Conservation (phyloP, 2,113 vertebrate species). For the Syrrhaptes paradoxus region DNA sequence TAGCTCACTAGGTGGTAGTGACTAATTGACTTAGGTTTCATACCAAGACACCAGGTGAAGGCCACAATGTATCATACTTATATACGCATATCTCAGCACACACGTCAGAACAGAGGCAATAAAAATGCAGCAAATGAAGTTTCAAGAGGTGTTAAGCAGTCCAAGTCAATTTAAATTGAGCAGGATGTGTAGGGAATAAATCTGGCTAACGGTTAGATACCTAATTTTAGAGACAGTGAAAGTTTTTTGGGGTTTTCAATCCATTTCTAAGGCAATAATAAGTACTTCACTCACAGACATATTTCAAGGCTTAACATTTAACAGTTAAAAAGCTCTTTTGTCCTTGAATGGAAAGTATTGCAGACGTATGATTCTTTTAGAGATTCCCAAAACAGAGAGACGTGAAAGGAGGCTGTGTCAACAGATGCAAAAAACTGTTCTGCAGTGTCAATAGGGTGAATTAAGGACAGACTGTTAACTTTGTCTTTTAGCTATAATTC, state of each 20-base stretch:
- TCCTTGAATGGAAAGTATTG: neutral
- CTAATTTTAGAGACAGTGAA: neutral
- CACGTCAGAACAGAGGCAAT: neutral
- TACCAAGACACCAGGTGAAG: neutral
- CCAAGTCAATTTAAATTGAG: neutral
- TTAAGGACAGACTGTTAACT: neutral
- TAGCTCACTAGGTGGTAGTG: neutral
- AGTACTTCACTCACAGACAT: neutral
- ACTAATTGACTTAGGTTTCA: neutral
- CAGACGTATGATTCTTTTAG: neutral
- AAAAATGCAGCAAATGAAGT: neutral
- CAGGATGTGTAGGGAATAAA: neutral
- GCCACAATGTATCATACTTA: neutral
- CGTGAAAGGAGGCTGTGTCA: neutral
- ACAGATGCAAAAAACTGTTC: neutral
- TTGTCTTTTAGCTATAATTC: neutral
- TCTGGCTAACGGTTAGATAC: neutral
- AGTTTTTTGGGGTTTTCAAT: neutral
- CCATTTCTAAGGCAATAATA: neutral
- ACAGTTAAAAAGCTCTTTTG: neutral
- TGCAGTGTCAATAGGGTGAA: neutral
- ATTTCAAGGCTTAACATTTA: neutral
- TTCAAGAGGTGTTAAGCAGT: neutral
- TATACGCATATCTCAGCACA: neutral
- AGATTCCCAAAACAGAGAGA: neutral